phyloP scores from a whole-genome alignment of 2,888 invertebrate genomes.

The Pantelozetes paolii region DNA sequence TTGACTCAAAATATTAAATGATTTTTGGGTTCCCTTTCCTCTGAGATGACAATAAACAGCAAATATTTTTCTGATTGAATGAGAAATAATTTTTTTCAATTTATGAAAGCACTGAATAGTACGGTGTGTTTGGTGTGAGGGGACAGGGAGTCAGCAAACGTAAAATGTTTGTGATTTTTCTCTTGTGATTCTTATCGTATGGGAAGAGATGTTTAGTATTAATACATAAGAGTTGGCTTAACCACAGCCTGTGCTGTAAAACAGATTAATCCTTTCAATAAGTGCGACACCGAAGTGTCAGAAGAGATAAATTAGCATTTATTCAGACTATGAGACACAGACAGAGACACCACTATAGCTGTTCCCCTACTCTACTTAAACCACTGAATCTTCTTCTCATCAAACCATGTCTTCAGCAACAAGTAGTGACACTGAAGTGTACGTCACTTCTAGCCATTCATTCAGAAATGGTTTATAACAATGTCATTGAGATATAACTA shows the following conservation, averaged over 20 bases:
- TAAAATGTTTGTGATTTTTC: too few species aligned
- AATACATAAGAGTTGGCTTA: constrained; percentile 5
- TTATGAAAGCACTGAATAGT: too few species aligned
- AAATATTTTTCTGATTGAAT: neutral
- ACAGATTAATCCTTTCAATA: constrained; percentile 35
- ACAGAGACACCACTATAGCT: neutral
- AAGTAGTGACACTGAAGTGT: constrained; percentile 30
- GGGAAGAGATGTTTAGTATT: neutral
- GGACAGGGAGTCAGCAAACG: too few species aligned
- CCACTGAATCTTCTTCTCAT: neutral
- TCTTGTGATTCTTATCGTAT: neutral
- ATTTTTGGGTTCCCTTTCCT: neutral
- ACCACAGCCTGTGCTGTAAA: constrained; percentile 30
- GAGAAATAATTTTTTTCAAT: neutral
- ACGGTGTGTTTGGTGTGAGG: too few species aligned
- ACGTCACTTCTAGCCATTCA: constrained; percentile 27
- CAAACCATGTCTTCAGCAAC: constrained; percentile 31
- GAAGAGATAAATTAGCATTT: constrained; percentile 32
- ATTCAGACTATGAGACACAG: constrained; percentile 17
- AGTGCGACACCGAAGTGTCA: constrained; percentile 23
- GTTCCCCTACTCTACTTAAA: neutral
- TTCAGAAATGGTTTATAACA: constrained; percentile 21
- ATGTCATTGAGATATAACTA: constrained; percentile 25
- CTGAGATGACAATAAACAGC: neutral
- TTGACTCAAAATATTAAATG: neutral